Conservation (phyloP, 2,888 invertebrate species). For the Miltochrista miniata region DNA sequence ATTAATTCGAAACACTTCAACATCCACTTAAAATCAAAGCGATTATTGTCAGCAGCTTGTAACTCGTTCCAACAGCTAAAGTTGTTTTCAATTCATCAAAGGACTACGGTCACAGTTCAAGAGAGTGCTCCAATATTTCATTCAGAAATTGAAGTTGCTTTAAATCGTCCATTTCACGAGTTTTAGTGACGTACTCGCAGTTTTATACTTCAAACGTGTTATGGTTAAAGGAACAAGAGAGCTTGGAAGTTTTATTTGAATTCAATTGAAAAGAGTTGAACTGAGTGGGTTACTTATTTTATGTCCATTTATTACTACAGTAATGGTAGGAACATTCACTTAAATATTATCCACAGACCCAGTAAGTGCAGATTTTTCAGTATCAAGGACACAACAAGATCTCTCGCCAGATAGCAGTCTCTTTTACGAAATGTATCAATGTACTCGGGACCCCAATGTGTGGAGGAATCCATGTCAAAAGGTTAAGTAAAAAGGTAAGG, state of each 20-base stretch:
- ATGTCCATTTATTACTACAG: neutral
- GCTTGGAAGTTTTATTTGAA: neutral
- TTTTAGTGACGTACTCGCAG: conserved; percentile 7
- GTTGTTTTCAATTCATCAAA: conserved; percentile 61
- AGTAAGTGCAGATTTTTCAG: too few species aligned
- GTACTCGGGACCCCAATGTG: too few species aligned
- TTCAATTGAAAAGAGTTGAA: neutral
- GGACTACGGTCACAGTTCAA: conserved; percentile 42
- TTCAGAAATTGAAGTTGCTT: conserved; percentile 32
- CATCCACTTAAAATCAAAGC: too few species aligned
- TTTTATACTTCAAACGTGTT: conserved; percentile 6
- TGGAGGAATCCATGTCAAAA: too few species aligned
- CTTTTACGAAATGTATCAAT: too few species aligned
- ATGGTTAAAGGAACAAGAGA: neutral
- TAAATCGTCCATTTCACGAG: conserved; percentile 26
- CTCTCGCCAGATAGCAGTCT: too few species aligned
- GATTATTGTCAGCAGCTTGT: neutral
- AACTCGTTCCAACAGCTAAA: conserved; percentile 33
- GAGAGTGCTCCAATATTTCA: conserved; percentile 45
- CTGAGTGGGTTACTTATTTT: neutral
- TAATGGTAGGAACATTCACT: neutral
- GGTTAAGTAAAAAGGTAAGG: too few species aligned
- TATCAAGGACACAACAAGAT: too few species aligned
- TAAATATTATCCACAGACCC: neutral
- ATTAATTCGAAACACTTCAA: too few species aligned